A percentile compares a stretch with the other conserved stretches of the same genome.
phyloP scores from a whole-genome alignment of 1,140 invertebrate genomes.

The Heliothis subflexa region DNA sequence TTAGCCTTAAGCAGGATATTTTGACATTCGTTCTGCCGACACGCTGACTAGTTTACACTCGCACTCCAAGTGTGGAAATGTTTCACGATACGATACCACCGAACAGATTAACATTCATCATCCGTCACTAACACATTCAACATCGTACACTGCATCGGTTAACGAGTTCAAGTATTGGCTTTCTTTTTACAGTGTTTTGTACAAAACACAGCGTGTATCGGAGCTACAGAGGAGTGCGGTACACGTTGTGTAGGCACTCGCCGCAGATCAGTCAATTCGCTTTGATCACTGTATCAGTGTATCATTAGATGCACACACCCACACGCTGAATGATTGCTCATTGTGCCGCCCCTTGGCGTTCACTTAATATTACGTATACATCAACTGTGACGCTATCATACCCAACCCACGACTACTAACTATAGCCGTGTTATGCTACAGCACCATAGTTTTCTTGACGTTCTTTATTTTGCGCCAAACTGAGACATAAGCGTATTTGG shows the following conservation, averaged over 20 bases:
- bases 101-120: conserved; percentile 45
- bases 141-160: conserved; percentile 10
- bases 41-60: conserved; percentile 62
- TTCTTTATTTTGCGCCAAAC: conserved; percentile 39
- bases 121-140: conserved; percentile 32
- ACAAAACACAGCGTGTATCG: conserved; percentile 14
- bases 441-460: conserved; percentile 17
- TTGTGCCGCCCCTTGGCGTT: conserved; percentile 52
- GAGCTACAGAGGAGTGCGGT: conserved; percentile 4
- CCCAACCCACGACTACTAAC: conserved; percentile 40
- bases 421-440: conserved; percentile 16
- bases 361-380: conserved; percentile 43
- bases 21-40: conserved; percentile 61
- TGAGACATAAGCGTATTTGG: conserved; percentile 33
- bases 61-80: conserved; percentile 43
- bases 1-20: conserved; percentile 78
- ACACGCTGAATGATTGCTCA: conserved; percentile 54
- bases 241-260: conserved; percentile 35
- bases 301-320: conserved; percentile 54
- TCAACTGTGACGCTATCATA: conserved; percentile 45
- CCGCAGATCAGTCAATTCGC: conserved; percentile 53
- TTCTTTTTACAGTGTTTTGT: conserved; percentile 26
- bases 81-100: conserved; percentile 41
- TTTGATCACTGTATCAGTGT: conserved; percentile 58
- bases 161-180: conserved; percentile 9